These are phyloP conservation scores for Umimayanthus kanabou DNA, from an alignment of 92 coral and sea anemone genomes.

Conservation along the genomic window DNA sequence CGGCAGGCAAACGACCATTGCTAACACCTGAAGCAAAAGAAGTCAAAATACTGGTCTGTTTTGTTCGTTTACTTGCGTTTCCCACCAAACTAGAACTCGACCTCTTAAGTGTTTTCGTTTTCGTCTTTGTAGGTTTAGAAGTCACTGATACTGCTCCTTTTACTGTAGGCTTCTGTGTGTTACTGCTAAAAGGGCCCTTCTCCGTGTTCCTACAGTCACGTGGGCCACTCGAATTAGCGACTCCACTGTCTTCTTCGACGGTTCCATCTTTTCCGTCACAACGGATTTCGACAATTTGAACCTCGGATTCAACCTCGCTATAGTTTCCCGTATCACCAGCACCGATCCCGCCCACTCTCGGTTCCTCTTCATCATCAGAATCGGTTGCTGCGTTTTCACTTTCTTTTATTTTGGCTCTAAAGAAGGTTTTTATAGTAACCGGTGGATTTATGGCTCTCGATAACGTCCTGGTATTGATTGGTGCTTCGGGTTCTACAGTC, in stretches of 20 bases:
- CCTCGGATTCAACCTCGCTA: background rate
- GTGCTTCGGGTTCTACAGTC: constrained; percentile 64
- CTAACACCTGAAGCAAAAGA: constrained; percentile 55
- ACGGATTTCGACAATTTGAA: background rate
- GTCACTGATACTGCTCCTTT: background rate
- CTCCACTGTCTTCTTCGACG: background rate
- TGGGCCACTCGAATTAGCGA: background rate
- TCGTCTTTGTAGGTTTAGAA: background rate
- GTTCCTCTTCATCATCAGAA: background rate
- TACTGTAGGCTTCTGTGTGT: background rate
- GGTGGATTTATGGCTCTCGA: constrained; percentile 89
- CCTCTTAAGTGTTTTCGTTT: constrained; percentile 58
- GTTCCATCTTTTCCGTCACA: constrained; percentile 26
- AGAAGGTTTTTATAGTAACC: constrained; percentile 82
- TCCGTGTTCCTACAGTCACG: background rate
- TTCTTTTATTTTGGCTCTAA: constrained; percentile 57
- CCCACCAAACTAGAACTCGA: constrained; percentile 33
- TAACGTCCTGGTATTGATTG: constrained; percentile 74
- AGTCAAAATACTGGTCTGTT: constrained; percentile 68
- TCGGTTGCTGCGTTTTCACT: background rate
- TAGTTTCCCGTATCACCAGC: constrained; percentile 10
- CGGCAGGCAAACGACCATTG: background rate
- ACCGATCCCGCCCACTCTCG: background rate
- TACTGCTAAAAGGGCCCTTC: background rate
- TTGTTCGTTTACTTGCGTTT: constrained; percentile 57